Conservation (phyloP, 2,888 invertebrate species). For the Limenitis camilla region DNA sequence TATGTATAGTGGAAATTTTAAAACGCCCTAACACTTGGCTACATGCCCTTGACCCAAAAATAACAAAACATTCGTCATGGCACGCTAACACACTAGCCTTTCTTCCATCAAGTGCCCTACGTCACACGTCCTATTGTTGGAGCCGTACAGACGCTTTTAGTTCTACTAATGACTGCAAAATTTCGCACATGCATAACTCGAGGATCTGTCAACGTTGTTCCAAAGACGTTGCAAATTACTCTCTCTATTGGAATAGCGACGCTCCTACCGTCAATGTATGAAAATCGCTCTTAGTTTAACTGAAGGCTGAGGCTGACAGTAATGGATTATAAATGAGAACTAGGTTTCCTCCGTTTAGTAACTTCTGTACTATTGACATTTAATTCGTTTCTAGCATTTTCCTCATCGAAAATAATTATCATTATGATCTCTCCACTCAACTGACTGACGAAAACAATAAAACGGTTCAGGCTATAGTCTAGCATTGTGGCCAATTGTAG, state of each 20-base stretch:
- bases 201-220: slow-evolving; percentile 14
- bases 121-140: slow-evolving; percentile 17
- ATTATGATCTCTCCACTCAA: no score
- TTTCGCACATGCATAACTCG: slow-evolving; percentile 18
- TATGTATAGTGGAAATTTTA: slow-evolving; percentile 28
- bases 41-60: slow-evolving; percentile 63
- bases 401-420: no score
- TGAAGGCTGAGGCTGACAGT: no score
- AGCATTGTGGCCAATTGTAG: no score
- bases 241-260: slow-evolving; percentile 8
- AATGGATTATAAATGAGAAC: no score
- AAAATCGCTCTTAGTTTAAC: no score
- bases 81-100: slow-evolving; percentile 42
- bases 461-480: no score
- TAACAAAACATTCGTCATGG: slow-evolving; percentile 56
- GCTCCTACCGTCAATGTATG: no score
- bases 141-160: slow-evolving; percentile 19
- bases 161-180: slow-evolving; percentile 14
- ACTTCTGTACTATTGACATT: no score
- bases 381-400: no score
- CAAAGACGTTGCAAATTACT: slow-evolving; percentile 34
- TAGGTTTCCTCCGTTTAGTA: no score
- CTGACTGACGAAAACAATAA: no score
- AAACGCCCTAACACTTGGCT: slow-evolving; percentile 32
- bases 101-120: slow-evolving; percentile 9